Base-by-base conservation (phyloP, 2,797 vertebrate species). In the Macroramphosus scolopax region DNA sequence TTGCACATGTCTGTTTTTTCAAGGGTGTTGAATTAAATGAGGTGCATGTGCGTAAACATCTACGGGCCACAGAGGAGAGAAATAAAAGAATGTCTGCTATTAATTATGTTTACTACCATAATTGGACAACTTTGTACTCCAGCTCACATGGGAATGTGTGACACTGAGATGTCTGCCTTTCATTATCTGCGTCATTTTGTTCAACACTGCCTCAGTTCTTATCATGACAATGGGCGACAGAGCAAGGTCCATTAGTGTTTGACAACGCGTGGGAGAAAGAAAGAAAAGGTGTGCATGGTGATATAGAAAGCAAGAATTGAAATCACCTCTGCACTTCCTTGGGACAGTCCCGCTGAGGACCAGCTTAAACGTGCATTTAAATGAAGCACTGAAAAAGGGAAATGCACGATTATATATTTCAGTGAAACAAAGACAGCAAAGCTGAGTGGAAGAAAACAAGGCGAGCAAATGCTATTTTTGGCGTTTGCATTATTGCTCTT, bases 321-420 rank as follows among this genome's bases (percentile, higher is more conserved):
- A 2, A 38, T 52, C 54, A 60, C 57, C 57, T 61, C 35, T 44
- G 41, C 55, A 35, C 42, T 59, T 51, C 42, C 15, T 10, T 33
- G 51, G 74, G 74, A 83, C 54, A 0, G 76, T 84, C 77, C 79
- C 41, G 22, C 29, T 45, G 20, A 40, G 30, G 51, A n/a, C n/a
- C n/a, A n/a, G n/a, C n/a, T n/a, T n/a, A n/a, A n/a, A n/a, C n/a
- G n/a, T n/a, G n/a, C n/a, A n/a, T n/a, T n/a, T n/a, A n/a, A 33
- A 60, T 4, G 2, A 44, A 42, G 6, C 5, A 30, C 32, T n/a
- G n/a, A n/a, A n/a, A n/a, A n/a, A 25, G 1, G 10, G 13, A 14
- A 18, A 25, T 0, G 2, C 0, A 33, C 1, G 5, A 18, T 42
- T 1, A 4, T 1, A 9, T 1, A 8, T 5, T 11, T 9, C 5